Evolutionary conservation across 1,140 invertebrate species (phyloP).

Genomic region (Macrosteles quadrilineatus): DNA sequence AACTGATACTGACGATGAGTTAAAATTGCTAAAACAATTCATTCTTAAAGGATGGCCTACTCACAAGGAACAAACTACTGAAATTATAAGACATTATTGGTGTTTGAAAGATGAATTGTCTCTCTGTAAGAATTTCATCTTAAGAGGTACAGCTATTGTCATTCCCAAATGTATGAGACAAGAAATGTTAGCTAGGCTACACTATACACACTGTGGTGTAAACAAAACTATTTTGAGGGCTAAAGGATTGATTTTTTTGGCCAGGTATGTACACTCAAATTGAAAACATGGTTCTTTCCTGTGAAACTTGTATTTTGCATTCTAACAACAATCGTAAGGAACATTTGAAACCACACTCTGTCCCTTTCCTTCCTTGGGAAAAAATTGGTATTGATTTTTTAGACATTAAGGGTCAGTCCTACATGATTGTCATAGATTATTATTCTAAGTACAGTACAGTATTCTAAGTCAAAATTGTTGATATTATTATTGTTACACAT

Average conservation of each 20-base stretch:
- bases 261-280: slow-evolving; percentile 21
- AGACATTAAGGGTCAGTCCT: slow-evolving; percentile 44
- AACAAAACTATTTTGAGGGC: neutral
- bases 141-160: slow-evolving; percentile 1
- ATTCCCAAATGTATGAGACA: neutral
- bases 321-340: slow-evolving; percentile 42
- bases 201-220: neutral
- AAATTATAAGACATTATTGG: neutral
- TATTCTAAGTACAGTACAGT: too few relatives aligned
- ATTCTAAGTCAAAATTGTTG: too few relatives aligned
- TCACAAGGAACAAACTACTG: neutral
- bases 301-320: slow-evolving; percentile 30
- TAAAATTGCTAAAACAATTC: neutral
- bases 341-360: slow-evolving; percentile 44
- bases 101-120: neutral
- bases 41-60: slow-evolving; percentile 1
- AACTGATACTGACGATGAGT: too few relatives aligned
- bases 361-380: slow-evolving; percentile 43
- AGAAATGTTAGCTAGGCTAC: neutral
- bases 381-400: slow-evolving; percentile 46
- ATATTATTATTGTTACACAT: too few relatives aligned
- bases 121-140: neutral
- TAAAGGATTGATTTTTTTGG: slow-evolving; percentile 29
- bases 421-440: too few relatives aligned
- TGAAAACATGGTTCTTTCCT: slow-evolving; percentile 4